Percentiles rank a stretch among this genome's conserved stretches.
phyloP scores from a whole-genome alignment of 2,888 invertebrate genomes.

The Troides helena region DNA sequence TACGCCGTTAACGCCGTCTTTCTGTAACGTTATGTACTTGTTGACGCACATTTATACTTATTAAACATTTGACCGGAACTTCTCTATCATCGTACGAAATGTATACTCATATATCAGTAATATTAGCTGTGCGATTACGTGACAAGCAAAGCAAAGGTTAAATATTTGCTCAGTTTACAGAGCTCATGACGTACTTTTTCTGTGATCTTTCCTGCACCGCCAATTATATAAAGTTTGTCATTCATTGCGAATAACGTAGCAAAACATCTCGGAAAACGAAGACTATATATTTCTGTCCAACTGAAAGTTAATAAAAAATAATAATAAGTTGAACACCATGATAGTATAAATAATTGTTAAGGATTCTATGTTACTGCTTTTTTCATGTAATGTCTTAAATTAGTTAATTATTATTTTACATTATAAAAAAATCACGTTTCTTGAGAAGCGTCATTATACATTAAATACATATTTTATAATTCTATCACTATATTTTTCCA shows the following conservation, averaged over 20 bases:
- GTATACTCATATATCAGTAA: not conserved
- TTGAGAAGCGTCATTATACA: no score
- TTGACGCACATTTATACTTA: no score
- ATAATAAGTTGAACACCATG: not conserved
- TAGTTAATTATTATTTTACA: no score
- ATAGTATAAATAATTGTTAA: not conserved
- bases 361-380: not conserved
- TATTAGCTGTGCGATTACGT: not conserved
- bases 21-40: no score
- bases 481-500: no score
- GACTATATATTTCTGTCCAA: slow-evolving; percentile 79
- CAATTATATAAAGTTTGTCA: slow-evolving; percentile 83
- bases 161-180: not conserved
- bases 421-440: no score
- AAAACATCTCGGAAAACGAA: slow-evolving; percentile 79
- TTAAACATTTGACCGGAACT: not conserved
- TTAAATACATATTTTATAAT: no score
- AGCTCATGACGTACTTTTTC: slow-evolving; percentile 56
- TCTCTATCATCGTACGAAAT: not conserved
- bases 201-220: slow-evolving; percentile 82
- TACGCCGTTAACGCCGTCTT: no score
- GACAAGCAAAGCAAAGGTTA: not conserved
- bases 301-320: slow-evolving; percentile 48
- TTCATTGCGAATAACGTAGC: slow-evolving; percentile 78
- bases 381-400: no score